These are phyloP conservation scores for Canis aureus DNA, from an alignment of 2,113 vertebrate genomes.

Conservation along the genomic window DNA sequence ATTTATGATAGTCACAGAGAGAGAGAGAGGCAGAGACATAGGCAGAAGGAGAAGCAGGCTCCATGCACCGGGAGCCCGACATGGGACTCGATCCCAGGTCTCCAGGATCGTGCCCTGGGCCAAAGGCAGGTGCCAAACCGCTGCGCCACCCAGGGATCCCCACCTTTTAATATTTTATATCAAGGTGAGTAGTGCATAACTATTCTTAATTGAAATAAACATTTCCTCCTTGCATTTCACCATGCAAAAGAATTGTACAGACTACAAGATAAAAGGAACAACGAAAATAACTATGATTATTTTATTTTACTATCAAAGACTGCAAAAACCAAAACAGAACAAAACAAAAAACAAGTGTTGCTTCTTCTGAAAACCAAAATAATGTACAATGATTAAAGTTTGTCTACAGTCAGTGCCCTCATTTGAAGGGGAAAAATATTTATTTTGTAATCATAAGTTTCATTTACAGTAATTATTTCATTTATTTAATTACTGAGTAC, in stretches of 20 bases:
- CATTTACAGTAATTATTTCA: conserved; percentile 42
- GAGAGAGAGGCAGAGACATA: no score
- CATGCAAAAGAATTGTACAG: conserved; percentile 8
- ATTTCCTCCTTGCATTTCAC: not conserved
- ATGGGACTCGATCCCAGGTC: no score
- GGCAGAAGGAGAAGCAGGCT: no score
- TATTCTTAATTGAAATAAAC: conserved; percentile 25
- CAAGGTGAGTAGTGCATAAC: not conserved
- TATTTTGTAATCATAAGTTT: not conserved
- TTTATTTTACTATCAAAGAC: conserved; percentile 18
- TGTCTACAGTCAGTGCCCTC: not conserved
- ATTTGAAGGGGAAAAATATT: not conserved
- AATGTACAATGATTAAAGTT: conserved; percentile 5
- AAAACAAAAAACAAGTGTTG: not conserved
- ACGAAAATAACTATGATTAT: not conserved
- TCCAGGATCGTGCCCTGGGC: no score
- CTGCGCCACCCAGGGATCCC: no score
- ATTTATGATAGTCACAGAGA: no score
- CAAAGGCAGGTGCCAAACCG: no score
- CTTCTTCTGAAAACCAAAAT: conserved; percentile 56
- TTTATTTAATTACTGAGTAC: conserved; percentile 33
- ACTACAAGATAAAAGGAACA: not conserved
- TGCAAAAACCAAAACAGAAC: no score
- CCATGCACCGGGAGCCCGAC: no score
- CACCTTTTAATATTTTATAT: conserved; percentile 35